Evolutionary conservation across 2,888 invertebrate species (phyloP).

Genomic region (Cephus nigrinus): DNA sequence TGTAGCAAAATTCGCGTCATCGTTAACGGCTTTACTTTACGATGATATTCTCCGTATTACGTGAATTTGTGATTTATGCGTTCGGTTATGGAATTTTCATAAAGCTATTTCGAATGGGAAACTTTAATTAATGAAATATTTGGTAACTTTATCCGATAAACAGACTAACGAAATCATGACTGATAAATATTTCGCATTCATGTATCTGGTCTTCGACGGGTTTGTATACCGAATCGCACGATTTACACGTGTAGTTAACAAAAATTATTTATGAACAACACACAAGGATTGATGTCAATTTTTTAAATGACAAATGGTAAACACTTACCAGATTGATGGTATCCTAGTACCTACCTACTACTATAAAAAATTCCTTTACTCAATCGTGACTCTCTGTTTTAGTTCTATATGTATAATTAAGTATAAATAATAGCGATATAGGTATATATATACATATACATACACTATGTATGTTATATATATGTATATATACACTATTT

Average conservation of each 20-base stretch:
- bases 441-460: not conserved
- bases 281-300: not conserved
- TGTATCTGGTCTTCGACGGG: not conserved
- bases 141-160: not conserved
- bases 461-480: not conserved
- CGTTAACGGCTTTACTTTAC: too few relatives aligned
- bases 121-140: not conserved
- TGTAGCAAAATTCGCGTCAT: too few relatives aligned
- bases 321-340: not conserved
- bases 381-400: not conserved
- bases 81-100: not conserved
- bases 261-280: not conserved
- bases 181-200: too few relatives aligned
- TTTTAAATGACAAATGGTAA: not conserved
- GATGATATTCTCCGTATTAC: too few relatives aligned
- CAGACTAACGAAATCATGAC: too few relatives aligned
- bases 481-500: not conserved
- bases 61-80: not conserved
- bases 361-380: not conserved
- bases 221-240: not conserved
- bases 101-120: not conserved
- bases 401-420: constrained; percentile 3
- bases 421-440: not conserved
- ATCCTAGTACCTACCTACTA: not conserved
- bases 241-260: not conserved